Base-by-base conservation (phyloP, 2,797 vertebrate species). In the Dryobates pubescens region DNA sequence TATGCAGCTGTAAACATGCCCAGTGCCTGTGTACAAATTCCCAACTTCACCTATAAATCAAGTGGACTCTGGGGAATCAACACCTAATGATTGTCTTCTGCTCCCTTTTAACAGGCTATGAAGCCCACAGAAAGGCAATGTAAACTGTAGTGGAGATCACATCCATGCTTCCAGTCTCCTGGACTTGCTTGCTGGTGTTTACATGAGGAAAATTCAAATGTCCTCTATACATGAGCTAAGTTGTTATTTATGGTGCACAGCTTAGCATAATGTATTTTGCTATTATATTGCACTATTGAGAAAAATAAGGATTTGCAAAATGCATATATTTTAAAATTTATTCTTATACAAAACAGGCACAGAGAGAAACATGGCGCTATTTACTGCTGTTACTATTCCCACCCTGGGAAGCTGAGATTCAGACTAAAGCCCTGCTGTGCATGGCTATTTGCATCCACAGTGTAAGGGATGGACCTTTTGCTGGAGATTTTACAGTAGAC, bases 341-440 rank as follows among this genome's bases (percentile, higher is more conserved):
- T 3, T 30, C 29, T 83, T 82, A 41, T 10, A n/a, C 32, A 27
- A 49, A 47, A 7, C 7, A 3, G 17, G 20, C 19, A 20, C 5
- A 67, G 30, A 12, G 4, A 71, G 23, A 49, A 78, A 45, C 8
- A 13, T 8, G 12, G 9, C 32, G 29, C 14, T 30, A 0, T 30
- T 69, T 47, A 43, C 19, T 41, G 2, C 8, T 19, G 13, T 20
- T 38, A 26, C 26, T 36, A 6, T 1, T 1, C n/a, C 57, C 1
- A 0, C 7, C 13, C 20, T 49, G 29, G 17, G 14, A 17, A 74
- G 34, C 8, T 36, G 18, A 63, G 24, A 19, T 47, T 49, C 27
- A 30, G 12, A 34, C 7, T 62, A 57, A 71, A 64, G 15, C 15
- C 20, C 4, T 38, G 3, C 16, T 36, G 13, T 57, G 17, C 10